Conservation (phyloP, 2,888 invertebrate species). For the Ormyrus pomaceus region DNA sequence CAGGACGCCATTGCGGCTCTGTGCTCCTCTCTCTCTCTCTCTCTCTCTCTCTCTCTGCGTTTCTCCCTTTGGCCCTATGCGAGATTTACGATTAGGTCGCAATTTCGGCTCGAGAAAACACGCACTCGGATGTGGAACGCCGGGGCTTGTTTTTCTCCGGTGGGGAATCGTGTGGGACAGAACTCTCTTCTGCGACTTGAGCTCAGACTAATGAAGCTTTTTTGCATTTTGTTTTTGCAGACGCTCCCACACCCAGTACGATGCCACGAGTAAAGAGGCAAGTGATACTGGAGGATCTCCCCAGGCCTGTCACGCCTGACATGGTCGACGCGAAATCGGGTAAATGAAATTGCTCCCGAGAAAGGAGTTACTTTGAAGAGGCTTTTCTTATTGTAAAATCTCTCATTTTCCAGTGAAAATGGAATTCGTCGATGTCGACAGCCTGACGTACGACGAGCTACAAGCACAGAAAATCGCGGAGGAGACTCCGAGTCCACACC, state of each 20-base stretch:
- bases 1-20: slow-evolving; percentile 45
- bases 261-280: slow-evolving; percentile 75
- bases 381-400: not conserved
- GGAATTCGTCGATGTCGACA: slow-evolving; percentile 71
- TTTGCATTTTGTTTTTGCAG: slow-evolving; percentile 50
- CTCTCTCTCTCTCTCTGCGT: slow-evolving; percentile 48
- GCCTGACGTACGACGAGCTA: slow-evolving; percentile 68
- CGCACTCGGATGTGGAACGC: not conserved
- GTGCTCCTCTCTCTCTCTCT: slow-evolving; percentile 21
- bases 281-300: slow-evolving; percentile 73
- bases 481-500: slow-evolving; percentile 83
- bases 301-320: slow-evolving; percentile 74
- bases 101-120: slow-evolving; percentile 47
- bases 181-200: slow-evolving; percentile 15
- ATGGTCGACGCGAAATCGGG: slow-evolving; percentile 73
- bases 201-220: slow-evolving; percentile 16
- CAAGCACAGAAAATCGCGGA: slow-evolving; percentile 73
- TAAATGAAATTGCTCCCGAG: slow-evolving; percentile 58
- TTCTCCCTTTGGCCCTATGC: slow-evolving; percentile 49
- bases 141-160: not conserved
- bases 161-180: not conserved
- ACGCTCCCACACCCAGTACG: slow-evolving; percentile 45
- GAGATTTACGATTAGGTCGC: slow-evolving; percentile 55
- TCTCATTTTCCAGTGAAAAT: slow-evolving; percentile 66
- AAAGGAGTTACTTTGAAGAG: slow-evolving; percentile 15